A percentile compares a stretch with the other conserved stretches of the same genome.
phyloP scores from a whole-genome alignment of 2,113 vertebrate species.

The Echinops telfairi region DNA sequence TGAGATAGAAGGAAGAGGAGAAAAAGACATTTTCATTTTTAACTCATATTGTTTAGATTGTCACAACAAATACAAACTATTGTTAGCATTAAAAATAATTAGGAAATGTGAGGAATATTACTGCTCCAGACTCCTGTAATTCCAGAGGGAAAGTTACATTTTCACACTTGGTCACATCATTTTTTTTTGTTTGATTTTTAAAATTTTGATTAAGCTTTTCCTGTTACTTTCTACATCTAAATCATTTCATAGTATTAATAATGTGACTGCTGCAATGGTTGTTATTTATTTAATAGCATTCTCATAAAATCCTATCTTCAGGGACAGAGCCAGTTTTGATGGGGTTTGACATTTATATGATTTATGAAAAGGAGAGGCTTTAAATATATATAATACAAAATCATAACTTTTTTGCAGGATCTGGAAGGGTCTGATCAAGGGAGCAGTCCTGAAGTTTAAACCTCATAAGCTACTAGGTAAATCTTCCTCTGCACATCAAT shows the following conservation, averaged over 20 bases:
- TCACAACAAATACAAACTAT: not conserved
- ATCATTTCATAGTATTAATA: not conserved
- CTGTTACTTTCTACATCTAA: not conserved
- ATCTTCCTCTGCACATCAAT: not conserved
- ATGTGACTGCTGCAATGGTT: not conserved
- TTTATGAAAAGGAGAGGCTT: not conserved
- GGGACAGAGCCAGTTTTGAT: not conserved
- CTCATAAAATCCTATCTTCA: not conserved
- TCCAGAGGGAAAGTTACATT: not conserved
- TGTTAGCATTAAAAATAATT: constrained; percentile 32
- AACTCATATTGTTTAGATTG: not conserved
- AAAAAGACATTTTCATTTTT: constrained; percentile 18
- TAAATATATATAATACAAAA: not conserved
- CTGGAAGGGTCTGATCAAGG: not conserved
- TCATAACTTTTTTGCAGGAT: not conserved
- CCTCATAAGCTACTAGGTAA: not conserved
- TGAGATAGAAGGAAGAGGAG: not conserved
- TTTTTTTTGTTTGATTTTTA: constrained; percentile 6
- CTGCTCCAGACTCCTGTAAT: not conserved
- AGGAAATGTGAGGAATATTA: constrained; percentile 30
- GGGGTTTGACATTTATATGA: not conserved
- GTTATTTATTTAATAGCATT: not conserved
- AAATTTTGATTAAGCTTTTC: constrained; percentile 4
- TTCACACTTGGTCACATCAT: not conserved
- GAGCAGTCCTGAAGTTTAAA: not conserved